Evolutionary conservation across 2,113 vertebrate species (phyloP), one percentile per base, ranked within the genome.

Genomic region (Dascyllus trimaculatus): DNA sequence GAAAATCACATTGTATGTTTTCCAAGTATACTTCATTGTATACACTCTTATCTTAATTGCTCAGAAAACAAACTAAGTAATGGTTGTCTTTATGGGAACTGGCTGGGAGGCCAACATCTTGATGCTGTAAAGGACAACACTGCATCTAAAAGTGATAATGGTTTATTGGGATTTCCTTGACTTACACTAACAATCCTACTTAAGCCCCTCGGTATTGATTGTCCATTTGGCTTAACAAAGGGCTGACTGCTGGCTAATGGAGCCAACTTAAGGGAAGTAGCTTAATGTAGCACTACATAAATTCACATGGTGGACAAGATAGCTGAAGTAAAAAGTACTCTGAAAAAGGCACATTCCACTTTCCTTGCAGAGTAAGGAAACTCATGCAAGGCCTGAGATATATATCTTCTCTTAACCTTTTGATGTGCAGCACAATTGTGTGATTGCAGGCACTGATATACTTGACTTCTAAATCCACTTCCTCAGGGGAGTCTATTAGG

Each of bases 401-500:
- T 17, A 18, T 52, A 29, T 56, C 45, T 25, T 52, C 68, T 71
- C 49, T 32, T 5, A 14, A 56, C 57, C 67, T 56, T 82, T 80
- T 77, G 71, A 82, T 75, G 80, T 75, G 58, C 58, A 40, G 62
- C 78, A 1, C 4, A 45, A 54, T 9, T 35, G 60, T 58, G 51
- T 19, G 60, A 62, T 71, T 0, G 4, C 56, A 45, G 49, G 22
- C 45, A 22, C 43, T 59, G 74, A 52, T 56, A 29, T 2, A 57
- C 51, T 61, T 35, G 1, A 38, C 70, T 66, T 59, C 67, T 63
- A 49, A 38, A 58, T 57, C 53, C 24, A n/a, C 24, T 9, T 78
- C 63, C 82, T 82, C 82, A 0, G 24, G 86, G 80, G 80, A 81
- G 77, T 69, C 57, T 71, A 78, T 87, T 79, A 87, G 61, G 40